Percentiles rank a stretch among this genome's conserved stretches.
Evolutionary conservation across 2,113 vertebrate species (phyloP).

Genomic region (Etheostoma cragini): DNA sequence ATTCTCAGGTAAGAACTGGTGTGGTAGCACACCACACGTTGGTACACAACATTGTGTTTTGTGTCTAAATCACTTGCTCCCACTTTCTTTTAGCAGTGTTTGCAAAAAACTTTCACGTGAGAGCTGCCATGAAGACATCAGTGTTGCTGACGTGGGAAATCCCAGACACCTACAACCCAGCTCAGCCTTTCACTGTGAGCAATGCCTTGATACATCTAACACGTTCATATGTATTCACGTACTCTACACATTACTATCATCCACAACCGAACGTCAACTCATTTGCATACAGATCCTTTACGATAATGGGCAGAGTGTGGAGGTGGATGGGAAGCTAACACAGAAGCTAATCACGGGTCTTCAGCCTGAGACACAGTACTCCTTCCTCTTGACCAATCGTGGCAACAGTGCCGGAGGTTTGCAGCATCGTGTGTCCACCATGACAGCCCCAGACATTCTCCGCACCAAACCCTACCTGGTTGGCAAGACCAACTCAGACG

Average conservation of each 20-base stretch:
- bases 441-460: conserved; percentile 94
- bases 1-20: conserved; percentile 82
- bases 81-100: conserved; percentile 99
- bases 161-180: conserved; percentile 98
- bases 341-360: conserved; percentile 97
- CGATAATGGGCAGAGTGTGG: conserved; percentile 97
- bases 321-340: conserved; percentile 95
- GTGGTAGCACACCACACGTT: background rate
- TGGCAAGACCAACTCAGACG: conserved; percentile 94
- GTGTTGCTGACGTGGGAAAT: conserved; percentile 98
- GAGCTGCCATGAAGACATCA: conserved; percentile 98
- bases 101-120: conserved; percentile 99
- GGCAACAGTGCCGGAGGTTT: conserved; percentile 97
- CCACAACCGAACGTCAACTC: background rate
- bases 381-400: conserved; percentile 96
- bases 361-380: conserved; percentile 97
- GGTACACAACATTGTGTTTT: conserved; percentile 31
- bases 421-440: conserved; percentile 95
- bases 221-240: background rate
- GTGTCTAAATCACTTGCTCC: conserved; percentile 91
- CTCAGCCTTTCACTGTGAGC: conserved; percentile 98
- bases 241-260: background rate
- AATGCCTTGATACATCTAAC: background rate
- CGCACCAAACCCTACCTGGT: conserved; percentile 94
- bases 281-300: conserved; percentile 90